These are phyloP conservation scores for Rhizomys pruinosus DNA, from an alignment of 2,113 vertebrate species.

Conservation along the genomic window DNA sequence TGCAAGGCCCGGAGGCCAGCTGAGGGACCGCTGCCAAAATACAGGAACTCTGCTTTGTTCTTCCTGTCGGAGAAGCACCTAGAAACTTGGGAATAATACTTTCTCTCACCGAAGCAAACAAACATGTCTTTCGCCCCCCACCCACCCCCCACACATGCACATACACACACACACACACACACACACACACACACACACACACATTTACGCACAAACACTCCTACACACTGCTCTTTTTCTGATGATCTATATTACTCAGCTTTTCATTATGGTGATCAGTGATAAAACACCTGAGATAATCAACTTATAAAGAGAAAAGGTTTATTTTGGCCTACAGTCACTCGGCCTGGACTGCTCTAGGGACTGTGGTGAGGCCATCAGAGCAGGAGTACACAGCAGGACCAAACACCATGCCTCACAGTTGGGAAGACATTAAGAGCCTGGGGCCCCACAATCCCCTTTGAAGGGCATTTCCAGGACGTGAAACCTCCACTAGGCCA, in stretches of 20 bases:
- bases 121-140: neutral
- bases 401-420: neutral
- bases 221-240: neutral
- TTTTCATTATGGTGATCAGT: neutral
- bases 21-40: neutral
- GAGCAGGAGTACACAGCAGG: neutral
- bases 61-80: slow-evolving; percentile 4
- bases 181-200: neutral
- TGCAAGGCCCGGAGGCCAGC: neutral
- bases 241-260: neutral
- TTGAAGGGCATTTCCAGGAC: neutral
- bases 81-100: neutral
- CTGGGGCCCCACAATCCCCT: neutral
- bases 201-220: neutral
- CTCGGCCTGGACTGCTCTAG: neutral
- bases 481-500: neutral
- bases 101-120: slow-evolving; percentile 9
- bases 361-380: neutral
- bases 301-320: neutral
- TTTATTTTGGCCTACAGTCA: neutral
- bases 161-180: neutral
- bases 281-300: neutral
- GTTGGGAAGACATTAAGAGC: neutral
- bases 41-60: neutral
- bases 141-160: neutral